Evolutionary conservation across 2,113 vertebrate species (phyloP).

Genomic region (Microcebus tavaratra): DNA sequence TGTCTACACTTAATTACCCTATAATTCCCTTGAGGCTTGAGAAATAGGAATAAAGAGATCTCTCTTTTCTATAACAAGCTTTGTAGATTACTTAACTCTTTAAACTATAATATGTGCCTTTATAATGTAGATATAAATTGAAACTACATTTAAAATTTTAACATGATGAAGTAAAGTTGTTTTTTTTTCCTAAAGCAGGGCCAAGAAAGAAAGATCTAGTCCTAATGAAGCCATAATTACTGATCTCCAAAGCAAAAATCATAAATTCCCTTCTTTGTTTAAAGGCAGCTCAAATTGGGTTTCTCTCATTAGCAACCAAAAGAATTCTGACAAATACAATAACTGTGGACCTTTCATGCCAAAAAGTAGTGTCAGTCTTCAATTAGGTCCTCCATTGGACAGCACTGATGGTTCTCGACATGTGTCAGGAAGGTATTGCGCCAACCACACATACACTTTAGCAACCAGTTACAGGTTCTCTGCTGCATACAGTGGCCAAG

Average conservation of each 20-base stretch:
- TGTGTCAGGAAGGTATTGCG: background rate
- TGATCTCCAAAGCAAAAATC: background rate
- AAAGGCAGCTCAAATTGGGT: background rate
- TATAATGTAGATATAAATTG: background rate
- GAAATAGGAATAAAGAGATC: background rate
- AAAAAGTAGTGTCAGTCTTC: background rate
- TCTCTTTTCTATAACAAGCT: background rate
- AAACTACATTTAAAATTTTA: background rate
- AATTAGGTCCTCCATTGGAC: background rate
- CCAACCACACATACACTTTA: too few relatives aligned
- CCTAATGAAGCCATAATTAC: background rate
- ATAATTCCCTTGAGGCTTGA: background rate
- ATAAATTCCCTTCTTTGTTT: background rate
- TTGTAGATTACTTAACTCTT: background rate
- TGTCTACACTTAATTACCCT: conserved; percentile 2
- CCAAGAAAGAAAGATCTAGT: background rate
- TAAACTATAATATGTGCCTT: background rate
- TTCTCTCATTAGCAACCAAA: background rate
- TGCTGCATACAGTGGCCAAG: background rate
- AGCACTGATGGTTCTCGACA: accelerated
- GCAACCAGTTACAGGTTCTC: background rate
- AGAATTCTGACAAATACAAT: background rate
- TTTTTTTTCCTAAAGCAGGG: background rate
- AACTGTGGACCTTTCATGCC: too few relatives aligned
- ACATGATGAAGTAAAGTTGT: background rate